phyloP scores from a whole-genome alignment of 2,797 vertebrate genomes.

The Morus bassanus region DNA sequence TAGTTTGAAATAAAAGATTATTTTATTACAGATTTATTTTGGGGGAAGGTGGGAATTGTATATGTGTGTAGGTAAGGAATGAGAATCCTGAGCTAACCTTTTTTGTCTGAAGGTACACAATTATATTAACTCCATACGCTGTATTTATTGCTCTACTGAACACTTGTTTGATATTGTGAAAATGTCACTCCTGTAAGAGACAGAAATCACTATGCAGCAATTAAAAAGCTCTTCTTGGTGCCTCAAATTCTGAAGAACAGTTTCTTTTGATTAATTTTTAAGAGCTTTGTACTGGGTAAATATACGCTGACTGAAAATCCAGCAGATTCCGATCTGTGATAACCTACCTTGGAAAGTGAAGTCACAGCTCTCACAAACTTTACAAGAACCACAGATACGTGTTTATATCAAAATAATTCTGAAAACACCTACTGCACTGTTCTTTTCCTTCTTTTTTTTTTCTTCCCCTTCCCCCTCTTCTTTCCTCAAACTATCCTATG shows the following conservation, averaged over 20 bases:
- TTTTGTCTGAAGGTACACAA: not conserved
- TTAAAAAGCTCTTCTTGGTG: slow-evolving; percentile 65
- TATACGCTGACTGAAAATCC: not conserved
- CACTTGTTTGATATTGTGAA: slow-evolving; percentile 20
- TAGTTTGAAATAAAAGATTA: slow-evolving; percentile 51
- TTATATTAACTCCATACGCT: not conserved
- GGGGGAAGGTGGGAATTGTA: slow-evolving; percentile 25
- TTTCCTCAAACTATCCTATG: not conserved
- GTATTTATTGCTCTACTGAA: slow-evolving; percentile 40
- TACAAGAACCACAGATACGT: not conserved
- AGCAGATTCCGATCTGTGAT: not conserved
- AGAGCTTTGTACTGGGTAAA: slow-evolving; percentile 27
- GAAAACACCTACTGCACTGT: not conserved
- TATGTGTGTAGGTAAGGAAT: slow-evolving; percentile 3
- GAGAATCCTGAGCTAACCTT: not conserved
- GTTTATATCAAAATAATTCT: not conserved
- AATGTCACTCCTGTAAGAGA: slow-evolving; percentile 51
- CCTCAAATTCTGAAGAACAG: slow-evolving; percentile 50
- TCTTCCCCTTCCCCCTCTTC: not conserved
- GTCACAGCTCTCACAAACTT: not conserved
- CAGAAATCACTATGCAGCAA: slow-evolving; percentile 61
- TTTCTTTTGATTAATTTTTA: slow-evolving; percentile 48
- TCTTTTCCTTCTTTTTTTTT: not conserved
- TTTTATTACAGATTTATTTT: slow-evolving; percentile 59
- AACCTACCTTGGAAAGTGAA: not conserved